These are phyloP conservation scores for Capreolus pygargus DNA, from an alignment of 2,113 vertebrate genomes.

Conservation along the genomic window DNA sequence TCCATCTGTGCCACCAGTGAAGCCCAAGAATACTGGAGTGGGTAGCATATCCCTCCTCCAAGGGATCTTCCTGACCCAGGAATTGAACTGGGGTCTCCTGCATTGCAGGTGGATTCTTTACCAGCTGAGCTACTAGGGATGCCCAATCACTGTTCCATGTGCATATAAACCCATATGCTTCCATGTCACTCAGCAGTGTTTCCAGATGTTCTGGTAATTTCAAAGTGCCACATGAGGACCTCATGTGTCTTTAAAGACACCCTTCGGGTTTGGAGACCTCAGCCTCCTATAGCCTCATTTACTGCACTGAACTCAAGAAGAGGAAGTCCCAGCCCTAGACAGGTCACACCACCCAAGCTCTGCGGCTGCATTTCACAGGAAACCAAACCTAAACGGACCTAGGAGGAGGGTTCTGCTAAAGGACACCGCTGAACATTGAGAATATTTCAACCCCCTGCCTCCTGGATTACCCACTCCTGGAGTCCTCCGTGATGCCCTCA, in stretches of 20 bases:
- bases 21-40: background rate
- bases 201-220: background rate
- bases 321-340: conserved; percentile 51
- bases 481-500: background rate
- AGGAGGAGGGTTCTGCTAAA: background rate
- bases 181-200: rapidly evolving
- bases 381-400: conserved; percentile 8
- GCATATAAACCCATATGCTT: background rate
- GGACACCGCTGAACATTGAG: background rate
- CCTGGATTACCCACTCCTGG: background rate
- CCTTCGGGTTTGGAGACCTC: background rate
- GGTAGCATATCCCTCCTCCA: background rate
- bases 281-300: background rate
- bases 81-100: background rate
- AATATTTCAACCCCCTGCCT: background rate
- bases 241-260: background rate
- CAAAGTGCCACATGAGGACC: background rate
- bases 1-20: background rate
- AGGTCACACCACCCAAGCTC: conserved; percentile 1
- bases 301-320: background rate
- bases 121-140: background rate
- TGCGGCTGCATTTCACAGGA: conserved; percentile 59
- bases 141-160: rapidly evolving
- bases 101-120: background rate
- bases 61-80: background rate